These are phyloP conservation scores for Thecocarcelia acutangulata DNA, from an alignment of 2,888 invertebrate species.

Conservation along the genomic window DNA sequence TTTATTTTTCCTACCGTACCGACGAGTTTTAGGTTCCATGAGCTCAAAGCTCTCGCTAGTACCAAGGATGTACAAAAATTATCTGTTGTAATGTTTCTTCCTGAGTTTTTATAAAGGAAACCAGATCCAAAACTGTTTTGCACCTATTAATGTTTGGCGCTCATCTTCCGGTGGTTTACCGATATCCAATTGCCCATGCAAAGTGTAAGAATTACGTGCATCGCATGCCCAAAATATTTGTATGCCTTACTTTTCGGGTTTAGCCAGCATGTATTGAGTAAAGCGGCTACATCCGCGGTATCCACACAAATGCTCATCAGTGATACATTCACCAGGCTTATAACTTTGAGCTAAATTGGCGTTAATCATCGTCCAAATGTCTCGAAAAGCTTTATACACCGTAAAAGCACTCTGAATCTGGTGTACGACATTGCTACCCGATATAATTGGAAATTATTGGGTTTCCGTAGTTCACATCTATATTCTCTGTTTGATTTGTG, in stretches of 20 bases:
- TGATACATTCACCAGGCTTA: constrained; percentile 18
- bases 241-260: constrained; percentile 3
- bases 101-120: constrained; percentile 17
- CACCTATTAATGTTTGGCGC: constrained; percentile 26
- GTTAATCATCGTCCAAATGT: constrained; percentile 12
- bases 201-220: constrained; percentile 18
- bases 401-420: not conserved
- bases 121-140: constrained; percentile 25
- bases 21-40: constrained; percentile 24
- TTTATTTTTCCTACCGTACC: constrained; percentile 9
- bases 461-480: not conserved
- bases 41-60: constrained; percentile 9
- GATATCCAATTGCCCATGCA: constrained; percentile 4
- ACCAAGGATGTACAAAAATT: constrained; percentile 29
- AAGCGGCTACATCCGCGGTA: too few species aligned
- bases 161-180: constrained; percentile 13
- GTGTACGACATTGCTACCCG: not conserved
- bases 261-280: not conserved
- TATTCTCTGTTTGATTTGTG: constrained; percentile 1
- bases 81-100: constrained; percentile 24
- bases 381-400: constrained; percentile 8
- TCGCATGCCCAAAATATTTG: constrained; percentile 29
- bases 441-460: not conserved
- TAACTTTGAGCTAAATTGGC: constrained; percentile 23
- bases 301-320: not conserved